Evolutionary conservation across 2,888 invertebrate species (phyloP).

Genomic region (Glaucopsyche alexis): DNA sequence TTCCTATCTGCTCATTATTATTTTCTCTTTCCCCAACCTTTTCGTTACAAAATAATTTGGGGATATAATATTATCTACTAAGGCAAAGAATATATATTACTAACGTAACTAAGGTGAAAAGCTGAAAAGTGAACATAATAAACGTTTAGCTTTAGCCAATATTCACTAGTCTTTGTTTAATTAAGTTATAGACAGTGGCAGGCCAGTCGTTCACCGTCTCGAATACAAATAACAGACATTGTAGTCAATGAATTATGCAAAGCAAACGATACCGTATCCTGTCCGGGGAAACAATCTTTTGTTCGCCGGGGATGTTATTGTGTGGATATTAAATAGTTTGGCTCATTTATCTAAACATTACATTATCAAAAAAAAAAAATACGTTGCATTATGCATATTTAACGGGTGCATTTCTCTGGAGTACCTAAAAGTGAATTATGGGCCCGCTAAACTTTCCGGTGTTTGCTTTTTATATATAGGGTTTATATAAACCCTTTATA

Average conservation of each 20-base stretch:
- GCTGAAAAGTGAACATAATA: too few species aligned
- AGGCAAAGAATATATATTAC: too few species aligned
- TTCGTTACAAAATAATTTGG: too few species aligned
- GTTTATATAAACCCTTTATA: too few species aligned
- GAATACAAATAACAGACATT: constrained; percentile 61
- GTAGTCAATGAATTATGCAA: constrained; percentile 53
- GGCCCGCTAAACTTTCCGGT: not conserved
- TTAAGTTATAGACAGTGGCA: constrained; percentile 5
- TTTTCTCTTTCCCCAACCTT: too few species aligned
- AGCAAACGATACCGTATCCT: constrained; percentile 54
- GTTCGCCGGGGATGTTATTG: constrained; percentile 50
- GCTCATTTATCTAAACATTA: not conserved
- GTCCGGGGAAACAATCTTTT: constrained; percentile 57
- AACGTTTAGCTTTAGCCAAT: not conserved
- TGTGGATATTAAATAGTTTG: not conserved
- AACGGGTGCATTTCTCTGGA: not conserved
- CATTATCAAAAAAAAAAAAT: not conserved
- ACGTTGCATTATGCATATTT: not conserved
- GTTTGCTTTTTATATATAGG: too few species aligned
- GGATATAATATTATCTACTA: too few species aligned
- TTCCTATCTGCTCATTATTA: too few species aligned
- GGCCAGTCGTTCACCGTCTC: constrained; percentile 36
- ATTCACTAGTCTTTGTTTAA: not conserved
- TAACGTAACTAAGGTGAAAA: too few species aligned
- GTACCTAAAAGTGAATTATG: not conserved